A percentile compares a stretch with the other conserved stretches of the same genome.
phyloP scores from a whole-genome alignment of 2,113 vertebrate species.

The Chaetura pelagica region DNA sequence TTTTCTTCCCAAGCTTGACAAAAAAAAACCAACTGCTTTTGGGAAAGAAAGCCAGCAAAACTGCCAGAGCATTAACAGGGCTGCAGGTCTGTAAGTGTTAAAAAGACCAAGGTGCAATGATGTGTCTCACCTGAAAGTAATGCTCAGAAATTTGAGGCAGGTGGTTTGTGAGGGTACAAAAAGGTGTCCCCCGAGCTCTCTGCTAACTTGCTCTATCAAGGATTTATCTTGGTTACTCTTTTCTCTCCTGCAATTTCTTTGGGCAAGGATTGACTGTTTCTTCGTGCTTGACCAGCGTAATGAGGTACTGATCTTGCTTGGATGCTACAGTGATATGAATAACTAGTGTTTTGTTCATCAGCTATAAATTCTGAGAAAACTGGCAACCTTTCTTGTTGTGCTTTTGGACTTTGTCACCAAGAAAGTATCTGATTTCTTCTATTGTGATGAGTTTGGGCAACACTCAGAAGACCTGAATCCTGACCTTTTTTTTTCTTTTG shows the following conservation, averaged over 20 bases:
- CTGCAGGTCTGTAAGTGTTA: not conserved
- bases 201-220: not conserved
- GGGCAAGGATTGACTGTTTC: not conserved
- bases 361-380: not conserved
- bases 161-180: not conserved
- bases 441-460: not conserved
- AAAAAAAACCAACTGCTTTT: not conserved
- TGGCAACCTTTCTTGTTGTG: not conserved
- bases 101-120: not conserved
- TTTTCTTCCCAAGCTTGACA: not conserved
- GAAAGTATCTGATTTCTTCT: not conserved
- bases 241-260: accelerated
- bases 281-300: not conserved
- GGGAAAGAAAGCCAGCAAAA: not conserved
- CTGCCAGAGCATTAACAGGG: not conserved
- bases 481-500: not conserved
- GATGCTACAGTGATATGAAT: not conserved
- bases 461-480: not conserved
- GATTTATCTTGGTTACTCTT: not conserved
- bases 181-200: not conserved
- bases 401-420: not conserved
- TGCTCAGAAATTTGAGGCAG: not conserved
- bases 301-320: not conserved
- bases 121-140: not conserved
- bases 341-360: not conserved